Evolutionary conservation across 2,888 invertebrate genomes (phyloP), one percentile per base, ranked within the genome.

Genomic region (Apodemia zela): DNA sequence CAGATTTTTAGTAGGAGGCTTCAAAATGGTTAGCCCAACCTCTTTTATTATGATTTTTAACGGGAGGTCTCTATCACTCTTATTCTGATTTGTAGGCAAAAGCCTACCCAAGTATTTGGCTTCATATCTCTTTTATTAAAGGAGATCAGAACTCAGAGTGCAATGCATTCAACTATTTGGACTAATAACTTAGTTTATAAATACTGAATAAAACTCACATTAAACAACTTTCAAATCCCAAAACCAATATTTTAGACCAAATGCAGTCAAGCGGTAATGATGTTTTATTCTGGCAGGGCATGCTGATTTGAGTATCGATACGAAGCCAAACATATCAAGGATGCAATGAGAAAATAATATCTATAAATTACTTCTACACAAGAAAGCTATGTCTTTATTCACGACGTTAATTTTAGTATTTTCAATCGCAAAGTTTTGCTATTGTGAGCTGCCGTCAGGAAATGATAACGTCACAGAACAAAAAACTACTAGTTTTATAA

Each of bases 281-380:
- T 67, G 13, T 62, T 62, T 66, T 64, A 61, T 70, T 71, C 71
- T 73, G 71, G 68, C 74, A 77, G 76, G 73, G 64, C 61, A 69
- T 62, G 65, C 66, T 63, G 63, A 64, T 63, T 66, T 69, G 69
- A 70, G 63, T 65, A 68, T 72, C 75, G 71, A 75, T 71, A 61
- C 66, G 62, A 72, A 75, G 74, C 75, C 76, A 77, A 75, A 72
- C 63, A 69, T 68, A 63, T 65, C 67, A 63, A 69, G 64, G 64
- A 67, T 63, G 66, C 62, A 61, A 62, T 57, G 63, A 57, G 64
- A 60, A 57, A 63, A 47, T 29, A 62, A 62, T 62, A 62, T 58
- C 17, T 45, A 59, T 45, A 65, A 60, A 61, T 61, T 60, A 64
- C 62, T 60, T 35, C 72, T 73, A 79, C 74, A 70, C 73, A 71